Evolutionary conservation across 2,888 invertebrate species (phyloP), one percentile per base, ranked within the genome.

Genomic region (Lysandra coridon): DNA sequence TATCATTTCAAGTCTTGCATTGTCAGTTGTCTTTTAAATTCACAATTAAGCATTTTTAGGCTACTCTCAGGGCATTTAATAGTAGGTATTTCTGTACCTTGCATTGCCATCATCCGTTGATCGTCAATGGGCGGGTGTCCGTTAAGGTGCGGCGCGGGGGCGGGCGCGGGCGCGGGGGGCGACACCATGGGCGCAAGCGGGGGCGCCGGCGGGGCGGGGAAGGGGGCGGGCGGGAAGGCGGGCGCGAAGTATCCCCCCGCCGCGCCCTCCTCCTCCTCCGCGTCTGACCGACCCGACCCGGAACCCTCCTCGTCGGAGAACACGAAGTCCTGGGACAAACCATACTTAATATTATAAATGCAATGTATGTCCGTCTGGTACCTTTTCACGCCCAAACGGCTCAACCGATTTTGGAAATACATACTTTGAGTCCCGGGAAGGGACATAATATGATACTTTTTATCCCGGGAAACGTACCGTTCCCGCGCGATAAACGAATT

Each of bases 191-290:
- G 87, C 86, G 88, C 87, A 84, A 82, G 83, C 76, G 84, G 85
- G 80, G 85, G 86, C 81, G 87, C 88, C 85, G 87, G 94, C 85
- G 92, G 86, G 82, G 93, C 86, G 92, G 91, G 89, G 85, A 86
- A 81, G 83, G 86, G 85, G 82, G 83, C 83, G 79, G 87, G 83
- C 82, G 86, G 84, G 83, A 83, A 86, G 85, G 83, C 87, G 85
- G 80, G 86, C 85, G 88, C 86, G 87, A 87, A 81, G 82, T 85
- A 81, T 86, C 85, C 82, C 81, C 89, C 84, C 79, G 83, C 85
- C 88, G 81, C 88, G 85, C 69, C 81, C 86, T 92, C 95, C 83
- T 96, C 96, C 85, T 96, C 96, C 85, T 96, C 97, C 78, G 95
- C 95, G 86, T 97, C 97, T 73, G 96, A 96, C 75, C 96, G 95